Evolutionary conservation across 2,888 invertebrate genomes (phyloP).

Genomic region (Ennomos erosarius): DNA sequence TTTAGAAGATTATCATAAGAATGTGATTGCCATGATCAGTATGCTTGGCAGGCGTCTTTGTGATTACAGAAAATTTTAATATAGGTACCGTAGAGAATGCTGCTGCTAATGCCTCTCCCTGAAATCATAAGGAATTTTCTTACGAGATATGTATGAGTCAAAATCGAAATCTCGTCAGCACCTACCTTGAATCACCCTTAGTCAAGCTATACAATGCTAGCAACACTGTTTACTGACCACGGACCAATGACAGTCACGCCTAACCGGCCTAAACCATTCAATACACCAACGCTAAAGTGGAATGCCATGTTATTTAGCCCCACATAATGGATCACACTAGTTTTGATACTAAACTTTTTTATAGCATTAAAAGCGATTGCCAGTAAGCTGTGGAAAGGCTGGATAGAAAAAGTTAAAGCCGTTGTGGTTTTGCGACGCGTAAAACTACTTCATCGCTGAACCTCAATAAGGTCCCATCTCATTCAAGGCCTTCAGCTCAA

Average conservation of each 20-base stretch:
- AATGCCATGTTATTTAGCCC: conserved; percentile 14
- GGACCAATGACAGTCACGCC: conserved; percentile 54
- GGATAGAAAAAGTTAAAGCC: conserved; percentile 28
- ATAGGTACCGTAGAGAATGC: too few relatives aligned
- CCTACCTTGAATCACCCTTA: conserved; percentile 40
- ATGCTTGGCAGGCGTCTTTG: too few relatives aligned
- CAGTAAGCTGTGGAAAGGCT: conserved; percentile 22
- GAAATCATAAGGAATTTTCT: too few relatives aligned
- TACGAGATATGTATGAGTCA: too few relatives aligned
- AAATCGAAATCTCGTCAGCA: neutral
- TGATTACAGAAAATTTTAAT: too few relatives aligned
- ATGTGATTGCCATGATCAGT: too few relatives aligned
- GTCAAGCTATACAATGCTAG: conserved; percentile 50
- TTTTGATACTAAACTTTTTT: conserved; percentile 32
- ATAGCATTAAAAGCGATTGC: conserved; percentile 21
- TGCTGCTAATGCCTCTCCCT: too few relatives aligned
- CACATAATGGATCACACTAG: conserved; percentile 28
- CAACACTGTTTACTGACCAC: conserved; percentile 59
- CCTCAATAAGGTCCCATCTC: conserved; percentile 5
- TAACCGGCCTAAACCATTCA: conserved; percentile 40
- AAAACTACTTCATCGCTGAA: conserved; percentile 15
- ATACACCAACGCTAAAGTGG: conserved; percentile 25
- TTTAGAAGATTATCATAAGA: too few relatives aligned
- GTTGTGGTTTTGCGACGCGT: conserved; percentile 38
- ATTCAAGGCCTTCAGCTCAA: neutral